These are phyloP conservation scores for Rhinoderma darwinii DNA, from an alignment of 2,113 vertebrate species.

Conservation along the genomic window DNA sequence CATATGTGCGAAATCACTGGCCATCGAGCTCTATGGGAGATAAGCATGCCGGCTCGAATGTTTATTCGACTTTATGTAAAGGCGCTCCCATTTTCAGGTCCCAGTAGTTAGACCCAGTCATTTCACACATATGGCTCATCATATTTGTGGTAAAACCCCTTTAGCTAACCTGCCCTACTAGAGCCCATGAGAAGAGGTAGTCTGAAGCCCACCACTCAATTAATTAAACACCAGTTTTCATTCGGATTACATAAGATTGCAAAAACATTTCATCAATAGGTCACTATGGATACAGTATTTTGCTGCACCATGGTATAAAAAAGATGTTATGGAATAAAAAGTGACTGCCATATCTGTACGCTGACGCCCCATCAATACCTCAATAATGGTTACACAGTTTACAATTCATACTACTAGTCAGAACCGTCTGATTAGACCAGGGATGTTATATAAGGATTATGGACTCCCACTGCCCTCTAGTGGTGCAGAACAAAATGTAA, in stretches of 20 bases:
- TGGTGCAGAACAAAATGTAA: background rate
- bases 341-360: background rate
- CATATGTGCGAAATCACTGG: background rate
- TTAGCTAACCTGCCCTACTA: background rate
- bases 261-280: background rate
- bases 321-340: background rate
- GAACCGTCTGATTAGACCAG: background rate
- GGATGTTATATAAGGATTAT: background rate
- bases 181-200: background rate
- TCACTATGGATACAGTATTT: background rate
- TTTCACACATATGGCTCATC: background rate
- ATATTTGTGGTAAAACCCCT: background rate
- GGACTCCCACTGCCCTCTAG: background rate
- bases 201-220: background rate
- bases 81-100: no score
- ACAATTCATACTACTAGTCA: background rate
- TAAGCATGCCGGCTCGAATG: no score
- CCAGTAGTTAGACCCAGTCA: background rate
- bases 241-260: background rate
- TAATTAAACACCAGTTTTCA: background rate
- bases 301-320: background rate
- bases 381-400: background rate
- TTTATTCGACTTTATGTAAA: no score
- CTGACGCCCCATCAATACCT: background rate
- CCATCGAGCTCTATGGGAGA: background rate